Evolutionary conservation across 2,888 invertebrate genomes (phyloP), one percentile per base, ranked within the genome.

Genomic region (Leptinotarsa haldemani): DNA sequence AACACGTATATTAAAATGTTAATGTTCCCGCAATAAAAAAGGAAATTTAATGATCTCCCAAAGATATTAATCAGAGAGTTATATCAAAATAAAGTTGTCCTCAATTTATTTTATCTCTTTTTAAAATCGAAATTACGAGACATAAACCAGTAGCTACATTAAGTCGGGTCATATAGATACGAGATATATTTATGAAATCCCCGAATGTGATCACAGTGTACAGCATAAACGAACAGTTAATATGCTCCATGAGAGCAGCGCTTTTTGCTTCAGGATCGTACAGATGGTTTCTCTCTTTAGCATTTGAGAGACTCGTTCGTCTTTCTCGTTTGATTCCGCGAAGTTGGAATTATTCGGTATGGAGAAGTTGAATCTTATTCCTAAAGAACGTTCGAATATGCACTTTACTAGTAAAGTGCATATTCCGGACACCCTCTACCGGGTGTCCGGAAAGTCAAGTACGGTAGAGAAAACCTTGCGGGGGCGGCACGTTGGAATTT

Each of bases 141-240:
- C 84, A 84, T 83, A 82, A 84, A 84, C 83, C 82, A 83, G 83
- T 84, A 84, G 84, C 82, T 78, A 78, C 79, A 80, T 82, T 80
- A 81, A 81, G 78, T 79, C 80, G 79, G 79, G 78, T 78, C 79
- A 79, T 81, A 81, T 81, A 81, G 80, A 82, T 81, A 79, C 78
- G 80, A 83, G 82, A 82, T 82, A 82, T 82, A 82, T 80, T 81
- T 81, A 82, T 81, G 78, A 82, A 84, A 82, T 84, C 83, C 83
- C 83, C 81, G 82, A 85, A 84, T 85, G 82, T 84, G 85, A 85
- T 84, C 83, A 83, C 83, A 81, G 83, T 82, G 82, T 80, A 84
- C 79, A 78, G 80, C 81, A 83, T 84, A 84, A 85, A 83, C 84
- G 84, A 84, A 82, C 84, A 84, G 84, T 85, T 86, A 85, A 86